A percentile compares a stretch with the other conserved stretches of the same genome.
Conservation (phyloP, 1,140 invertebrate species). For the Drosophila lacteicornis region DNA sequence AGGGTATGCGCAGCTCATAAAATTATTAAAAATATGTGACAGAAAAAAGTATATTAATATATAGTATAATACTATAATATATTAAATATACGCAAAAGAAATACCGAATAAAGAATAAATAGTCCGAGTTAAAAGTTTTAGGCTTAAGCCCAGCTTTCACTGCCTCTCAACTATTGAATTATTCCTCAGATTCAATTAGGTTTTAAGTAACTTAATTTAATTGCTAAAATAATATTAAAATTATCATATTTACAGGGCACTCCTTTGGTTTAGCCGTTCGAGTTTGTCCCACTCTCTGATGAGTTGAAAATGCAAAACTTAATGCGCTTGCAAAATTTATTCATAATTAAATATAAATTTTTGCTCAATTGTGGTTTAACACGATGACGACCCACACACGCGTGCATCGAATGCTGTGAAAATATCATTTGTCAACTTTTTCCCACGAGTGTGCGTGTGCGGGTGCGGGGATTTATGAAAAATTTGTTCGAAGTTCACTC, state of each 20-base stretch:
- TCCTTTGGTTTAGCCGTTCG: slow-evolving; percentile 1
- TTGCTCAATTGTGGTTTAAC: slow-evolving; percentile 79
- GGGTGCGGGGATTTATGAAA: slow-evolving; percentile 22
- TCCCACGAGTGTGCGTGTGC: background rate
- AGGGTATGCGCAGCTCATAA: slow-evolving; percentile 6
- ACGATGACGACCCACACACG: slow-evolving; percentile 36
- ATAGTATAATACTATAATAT: background rate
- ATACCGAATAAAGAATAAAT: background rate
- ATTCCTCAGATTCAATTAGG: no score
- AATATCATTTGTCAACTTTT: slow-evolving; percentile 57
- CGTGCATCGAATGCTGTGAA: slow-evolving; percentile 8
- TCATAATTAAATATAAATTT: slow-evolving; percentile 84
- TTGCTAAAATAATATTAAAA: no score
- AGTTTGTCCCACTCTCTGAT: slow-evolving; percentile 30
- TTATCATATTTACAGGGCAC: slow-evolving; percentile 12
- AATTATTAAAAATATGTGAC: background rate
- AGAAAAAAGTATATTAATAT: background rate
- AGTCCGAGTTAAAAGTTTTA: no score
- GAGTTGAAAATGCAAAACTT: slow-evolving; percentile 77
- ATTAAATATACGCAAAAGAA: background rate
- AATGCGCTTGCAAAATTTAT: slow-evolving; percentile 80
- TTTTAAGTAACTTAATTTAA: no score
- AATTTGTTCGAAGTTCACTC: slow-evolving; percentile 45
- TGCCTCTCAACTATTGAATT: no score
- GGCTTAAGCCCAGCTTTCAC: no score